Evolutionary conservation across 2,797 vertebrate species (phyloP), one percentile per base, ranked within the genome.

Genomic region (Spea hammondii): DNA sequence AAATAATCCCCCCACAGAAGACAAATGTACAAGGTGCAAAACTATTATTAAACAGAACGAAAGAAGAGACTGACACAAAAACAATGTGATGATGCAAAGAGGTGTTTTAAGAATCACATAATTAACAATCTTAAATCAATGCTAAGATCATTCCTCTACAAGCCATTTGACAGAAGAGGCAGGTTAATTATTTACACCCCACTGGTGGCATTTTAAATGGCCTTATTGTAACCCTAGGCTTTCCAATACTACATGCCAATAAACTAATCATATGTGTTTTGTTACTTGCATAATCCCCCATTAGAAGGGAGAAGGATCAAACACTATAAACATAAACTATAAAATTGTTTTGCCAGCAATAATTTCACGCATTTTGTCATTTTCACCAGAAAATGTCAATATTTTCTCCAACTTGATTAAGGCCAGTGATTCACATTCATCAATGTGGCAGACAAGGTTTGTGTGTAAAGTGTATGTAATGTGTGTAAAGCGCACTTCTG

Each of bases 261-360:
- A 81, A 81, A 64, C 74, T 68, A 77, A 81, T 77, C 72, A 72
- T 64, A 72, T 32, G 74, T 77, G 74, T 62, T 76, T 68, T 76
- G 79, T 81, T 72, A 72, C 69, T 67, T 53, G 69, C 60, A 67
- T 71, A 76, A 80, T 80, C 69, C 47, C 17, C 6, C 7, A 32
- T 67, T 67, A 72, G 55, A 49, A 76, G 73, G 59, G 62, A 53
- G 69, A 14, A 59, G 72, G 73, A 75, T 80, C 79, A 80, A 57
- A 67, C 64, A 76, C 67, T 66, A 14, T 66, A 70, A 65, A 64
- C 49, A 6, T 67, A 32, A 32, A 64, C n/a, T n/a, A 74, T 44
- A 81, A 69, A 76, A 81, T 49, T 72, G 79, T 77, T 76, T 81
- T 74, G 79, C 76, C 79, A 81, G 79, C 79, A 76, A 72, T 64